These are phyloP conservation scores for Bergia puertoricense DNA, from an alignment of 92 coral and sea anemone species.

Conservation along the genomic window DNA sequence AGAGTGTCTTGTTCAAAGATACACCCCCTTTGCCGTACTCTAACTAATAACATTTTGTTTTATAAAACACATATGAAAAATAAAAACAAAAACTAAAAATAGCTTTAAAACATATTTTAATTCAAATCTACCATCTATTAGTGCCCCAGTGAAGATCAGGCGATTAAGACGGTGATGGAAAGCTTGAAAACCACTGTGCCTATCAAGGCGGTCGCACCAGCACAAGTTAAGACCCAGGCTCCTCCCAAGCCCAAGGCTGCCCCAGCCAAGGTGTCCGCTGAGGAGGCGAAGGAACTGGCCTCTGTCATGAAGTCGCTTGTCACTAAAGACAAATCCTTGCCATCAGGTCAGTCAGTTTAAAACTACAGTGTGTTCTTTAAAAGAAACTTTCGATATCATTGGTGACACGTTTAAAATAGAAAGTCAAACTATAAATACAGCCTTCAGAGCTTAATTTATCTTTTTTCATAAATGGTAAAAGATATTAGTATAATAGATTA, in stretches of 20 bases:
- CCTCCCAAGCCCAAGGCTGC: slow-evolving; percentile 24
- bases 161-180: slow-evolving; percentile 38
- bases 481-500: too few species aligned
- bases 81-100: too few species aligned
- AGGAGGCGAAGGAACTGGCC: slow-evolving; percentile 36
- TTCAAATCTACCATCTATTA: neutral
- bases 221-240: neutral
- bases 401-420: too few species aligned
- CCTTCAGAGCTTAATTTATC: too few species aligned
- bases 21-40: neutral
- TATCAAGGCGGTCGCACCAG: neutral
- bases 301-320: slow-evolving; percentile 41
- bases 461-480: too few species aligned
- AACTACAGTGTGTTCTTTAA: neutral
- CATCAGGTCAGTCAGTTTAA: slow-evolving; percentile 37
- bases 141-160: slow-evolving; percentile 42
- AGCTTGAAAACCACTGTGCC: slow-evolving; percentile 39
- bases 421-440: too few species aligned
- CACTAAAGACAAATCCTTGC: slow-evolving; percentile 29
- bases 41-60: neutral
- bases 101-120: neutral
- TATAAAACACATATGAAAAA: neutral
- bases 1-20: neutral
- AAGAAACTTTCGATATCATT: neutral
- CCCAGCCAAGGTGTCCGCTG: slow-evolving; percentile 27